Base-by-base conservation (phyloP, 2,113 vertebrate genomes). In the Tychaedon coryphoeus region DNA sequence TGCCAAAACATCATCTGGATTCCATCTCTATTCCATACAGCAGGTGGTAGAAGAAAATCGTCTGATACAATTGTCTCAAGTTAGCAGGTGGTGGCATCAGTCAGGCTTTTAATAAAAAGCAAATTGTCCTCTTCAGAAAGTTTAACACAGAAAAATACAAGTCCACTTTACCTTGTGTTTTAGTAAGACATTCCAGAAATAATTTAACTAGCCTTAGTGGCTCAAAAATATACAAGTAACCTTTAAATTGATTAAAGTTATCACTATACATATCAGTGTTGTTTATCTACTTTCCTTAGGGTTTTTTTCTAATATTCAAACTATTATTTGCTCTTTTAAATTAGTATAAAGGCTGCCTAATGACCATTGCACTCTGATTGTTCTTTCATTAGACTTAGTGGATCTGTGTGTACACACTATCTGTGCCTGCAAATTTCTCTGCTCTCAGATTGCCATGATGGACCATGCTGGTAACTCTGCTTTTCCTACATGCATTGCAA, bases 21-120 rank as follows among this genome's bases (percentile, higher is more conserved):
- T 91, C 86, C 71, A 61, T 50, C 50, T 53, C 54, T 65, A 3
- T 57, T 84, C 50, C 3, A 3, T 60, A 62, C 57, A 95, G 90
- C 94, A 88, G 93, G 70, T 94, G 95, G 77, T 85, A 66, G 77
- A 53, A 94, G 84, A 54, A 95, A 91, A 94, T 87, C 34, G 58
- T 87, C 66, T 36, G 89, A 79, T 78, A 87, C 40, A 89, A n/a
- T 26, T 48, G 86, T 85, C 62, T 77, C 71, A 62, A 82, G 58
- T 65, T 75, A 94, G 85, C 93, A 97, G 84, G 69, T 90, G 91
- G 45, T 81, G 38, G 66, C 54, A 94, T 94, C 87, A 92, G 50
- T 95, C 84, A 94, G 42, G 45, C 77, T 91, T 92, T 82, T 79
- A 54, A 82, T 75, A 58, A 78, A 95, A 86, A 89, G 8, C 33